Base-by-base conservation (phyloP, 1,140 invertebrate genomes). In the Drosophila santomea region DNA sequence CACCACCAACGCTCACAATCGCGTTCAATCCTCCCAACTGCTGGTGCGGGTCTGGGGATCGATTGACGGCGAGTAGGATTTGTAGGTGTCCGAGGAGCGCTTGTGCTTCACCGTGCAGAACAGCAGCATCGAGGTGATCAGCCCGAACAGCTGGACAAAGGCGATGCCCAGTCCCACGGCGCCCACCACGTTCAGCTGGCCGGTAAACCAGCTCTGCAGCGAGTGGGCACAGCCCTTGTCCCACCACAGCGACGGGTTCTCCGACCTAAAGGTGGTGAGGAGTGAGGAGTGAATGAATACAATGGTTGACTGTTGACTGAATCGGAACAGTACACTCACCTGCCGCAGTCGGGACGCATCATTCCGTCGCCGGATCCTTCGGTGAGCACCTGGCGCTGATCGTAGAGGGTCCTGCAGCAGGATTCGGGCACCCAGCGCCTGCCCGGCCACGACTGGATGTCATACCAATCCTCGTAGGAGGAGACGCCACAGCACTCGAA, bases 401-500 rank as follows among this genome's bases (percentile, higher is more conserved):
- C 92, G 69, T 93, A 94, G 36, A 92, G 92, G 28, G 93, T 92
- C n/a, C 95, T 85, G 89, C 97, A 98, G 86, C 97, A 98, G 0
- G 96, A 97, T 71, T 96, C 95, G 2, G 97, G 97, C 1, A 97
- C 96, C 77, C 94, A 94, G 58, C 95, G 94, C 63, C 96, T 94
- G 17, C 94, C 93, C 2, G 95, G 95, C 96, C 96, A 97, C 0
- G 96, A 96, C 28, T 94, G 93, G n/a, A 97, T 96, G 75, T 96
- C 94, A 91, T 95, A 97, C 97, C 97, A 98, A 86, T 98, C 97
- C 55, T 95, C 95, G 82, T 96, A 96, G 35, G 95, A 95, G 44
- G 95, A 93, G 0, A 98, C 96, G n/a, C 97, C 97, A 91, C 97
- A 98, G 82, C 97, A 98, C 55, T 96, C 94, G 66, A 97, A 95